Evolutionary conservation across 2,113 vertebrate species (phyloP), one percentile per base, ranked within the genome.

Genomic region (Pterocles burchelli): DNA sequence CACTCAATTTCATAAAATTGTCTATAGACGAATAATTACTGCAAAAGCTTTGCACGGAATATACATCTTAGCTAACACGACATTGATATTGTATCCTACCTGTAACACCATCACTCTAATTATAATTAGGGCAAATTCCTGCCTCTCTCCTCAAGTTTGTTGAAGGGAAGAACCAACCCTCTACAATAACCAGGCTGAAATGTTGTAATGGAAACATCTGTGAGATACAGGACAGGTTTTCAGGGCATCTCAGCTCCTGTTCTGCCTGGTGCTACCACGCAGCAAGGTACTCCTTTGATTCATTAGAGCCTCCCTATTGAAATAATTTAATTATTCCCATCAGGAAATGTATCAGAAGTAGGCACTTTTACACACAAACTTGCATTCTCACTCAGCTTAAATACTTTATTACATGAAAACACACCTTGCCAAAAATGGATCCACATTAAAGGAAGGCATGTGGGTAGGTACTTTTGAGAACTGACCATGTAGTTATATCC

Each of bases 231-330:
- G 5, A 4, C 14, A 25, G 10, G 22, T 8, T 68, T 65, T 21
- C 9, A 19, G 63, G 33, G 48, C 16, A 49, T 22, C 36, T 17
- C 24, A 73, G 11, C 17, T 3, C 43, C 70, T 19, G 36, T 10
- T 85, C 17, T 63, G 18, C 38, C 46, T 14, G 16, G 12, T 34
- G 62, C 2, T 11, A 55, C 24, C 20, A 16, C 2, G 7, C 58
- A 76, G 19, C 10, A 43, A 41, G 26, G n/a, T 9, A 3, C 10
- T 36, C 3, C 2, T 41, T n/a, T 57, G 11, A 29, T 52, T 38
- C 2, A 0, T 59, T 46, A 11, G 0, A 51, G 14, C 15, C 7
- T n/a, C 17, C 33, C 51, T 28, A 5, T 3, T 57, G 33, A 72
- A 89, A 52, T 33, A 2, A 6, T 9, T 8, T 16, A 31, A 63